These are phyloP conservation scores for Sipha maydis DNA, from an alignment of 2,888 invertebrate species.

Conservation along the genomic window DNA sequence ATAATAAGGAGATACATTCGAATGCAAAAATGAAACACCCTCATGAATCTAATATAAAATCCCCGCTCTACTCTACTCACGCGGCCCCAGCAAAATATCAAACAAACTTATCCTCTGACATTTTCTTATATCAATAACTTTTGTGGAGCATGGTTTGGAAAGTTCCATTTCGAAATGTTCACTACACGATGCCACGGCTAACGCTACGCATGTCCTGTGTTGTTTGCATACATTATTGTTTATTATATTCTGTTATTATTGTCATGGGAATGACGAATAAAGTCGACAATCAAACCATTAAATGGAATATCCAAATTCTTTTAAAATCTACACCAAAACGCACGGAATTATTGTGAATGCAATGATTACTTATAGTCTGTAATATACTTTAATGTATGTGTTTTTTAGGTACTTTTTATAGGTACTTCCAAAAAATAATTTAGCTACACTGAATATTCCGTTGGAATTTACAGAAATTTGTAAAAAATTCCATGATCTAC, in stretches of 20 bases:
- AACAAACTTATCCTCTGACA: conserved; percentile 42
- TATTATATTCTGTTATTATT: no score
- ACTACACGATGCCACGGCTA: not conserved
- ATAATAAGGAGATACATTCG: conserved; percentile 42
- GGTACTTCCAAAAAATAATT: no score
- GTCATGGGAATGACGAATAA: no score
- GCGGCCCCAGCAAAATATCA: conserved; percentile 5
- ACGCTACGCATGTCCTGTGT: not conserved
- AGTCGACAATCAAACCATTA: not conserved
- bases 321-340: not conserved
- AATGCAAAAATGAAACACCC: conserved; percentile 49
- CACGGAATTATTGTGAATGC: no score
- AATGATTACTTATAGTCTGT: no score
- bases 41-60: conserved; percentile 54
- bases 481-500: no score
- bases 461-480: no score
- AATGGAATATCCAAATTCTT: not conserved
- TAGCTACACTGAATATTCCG: no score
- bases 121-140: conserved; percentile 49
- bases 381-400: no score
- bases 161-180: conserved; percentile 1
- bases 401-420: no score
- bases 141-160: not conserved
- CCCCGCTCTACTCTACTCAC: not conserved
- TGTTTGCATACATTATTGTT: not conserved